These are phyloP conservation scores for Tinea pellionella DNA, from an alignment of 2,888 invertebrate species.

Conservation along the genomic window DNA sequence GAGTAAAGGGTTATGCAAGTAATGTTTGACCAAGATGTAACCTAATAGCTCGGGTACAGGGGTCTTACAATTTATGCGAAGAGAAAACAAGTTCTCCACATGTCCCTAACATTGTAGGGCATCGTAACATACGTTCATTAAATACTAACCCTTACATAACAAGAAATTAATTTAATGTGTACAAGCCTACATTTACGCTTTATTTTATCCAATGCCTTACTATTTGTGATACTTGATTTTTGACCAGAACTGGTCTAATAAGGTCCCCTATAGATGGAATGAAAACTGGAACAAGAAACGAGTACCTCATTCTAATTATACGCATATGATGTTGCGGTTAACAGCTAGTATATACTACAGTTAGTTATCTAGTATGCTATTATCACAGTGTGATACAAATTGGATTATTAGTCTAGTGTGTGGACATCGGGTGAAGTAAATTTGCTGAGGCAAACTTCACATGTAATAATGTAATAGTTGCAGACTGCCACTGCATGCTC, in stretches of 20 bases:
- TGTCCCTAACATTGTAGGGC: neutral
- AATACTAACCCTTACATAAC: neutral
- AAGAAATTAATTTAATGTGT: neutral
- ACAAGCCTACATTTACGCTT: neutral
- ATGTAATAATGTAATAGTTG: neutral
- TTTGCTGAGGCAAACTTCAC: neutral
- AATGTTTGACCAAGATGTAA: neutral
- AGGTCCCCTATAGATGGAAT: too few species aligned
- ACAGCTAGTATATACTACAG: too few species aligned
- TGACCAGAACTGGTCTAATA: too few species aligned
- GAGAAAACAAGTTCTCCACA: slow-evolving; percentile 29
- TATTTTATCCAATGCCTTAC: neutral
- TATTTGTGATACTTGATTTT: neutral
- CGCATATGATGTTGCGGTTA: too few species aligned
- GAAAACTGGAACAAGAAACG: too few species aligned
- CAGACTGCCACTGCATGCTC: neutral
- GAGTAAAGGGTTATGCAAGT: neutral
- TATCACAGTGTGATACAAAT: neutral
- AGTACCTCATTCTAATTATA: too few species aligned
- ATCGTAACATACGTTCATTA: neutral
- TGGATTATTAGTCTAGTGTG: neutral
- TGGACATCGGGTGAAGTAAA: neutral
- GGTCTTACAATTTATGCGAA: slow-evolving; percentile 47
- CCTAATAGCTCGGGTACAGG: neutral
- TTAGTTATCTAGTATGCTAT: too few species aligned